Evolutionary conservation across 1,140 invertebrate genomes (phyloP).

Genomic region (Metopolophium dirhodum): DNA sequence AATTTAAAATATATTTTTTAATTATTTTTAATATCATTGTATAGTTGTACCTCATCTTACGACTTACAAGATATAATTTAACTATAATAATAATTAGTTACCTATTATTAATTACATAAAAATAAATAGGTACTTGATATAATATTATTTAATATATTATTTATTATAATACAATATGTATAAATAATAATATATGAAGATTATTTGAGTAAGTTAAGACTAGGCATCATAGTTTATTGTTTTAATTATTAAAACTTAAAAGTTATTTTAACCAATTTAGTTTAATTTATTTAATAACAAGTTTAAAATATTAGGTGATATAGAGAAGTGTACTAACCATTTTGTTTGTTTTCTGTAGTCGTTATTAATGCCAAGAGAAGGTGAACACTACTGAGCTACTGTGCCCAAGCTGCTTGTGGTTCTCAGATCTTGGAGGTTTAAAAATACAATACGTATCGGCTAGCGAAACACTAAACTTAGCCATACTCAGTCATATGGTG

Average conservation of each 20-base stretch:
- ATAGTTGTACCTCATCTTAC: not conserved
- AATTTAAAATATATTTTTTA: not conserved
- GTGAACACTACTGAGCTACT: conserved; percentile 46
- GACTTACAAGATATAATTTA: not conserved
- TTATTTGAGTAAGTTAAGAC: not conserved
- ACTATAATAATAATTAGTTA: not conserved
- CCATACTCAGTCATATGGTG: conserved; percentile 56
- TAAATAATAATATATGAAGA: not conserved
- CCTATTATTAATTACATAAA: too few relatives aligned
- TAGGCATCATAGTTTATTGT: not conserved
- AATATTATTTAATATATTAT: not conserved
- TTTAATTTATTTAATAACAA: not conserved
- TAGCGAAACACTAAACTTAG: conserved; percentile 54
- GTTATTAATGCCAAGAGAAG: conserved; percentile 26
- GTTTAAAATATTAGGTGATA: not conserved
- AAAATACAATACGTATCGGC: conserved; percentile 47
- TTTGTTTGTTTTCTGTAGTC: conserved; percentile 46
- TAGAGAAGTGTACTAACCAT: conserved; percentile 30
- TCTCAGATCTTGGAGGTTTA: conserved; percentile 5
- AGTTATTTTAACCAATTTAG: not conserved
- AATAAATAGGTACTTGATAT: not conserved
- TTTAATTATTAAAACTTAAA: not conserved
- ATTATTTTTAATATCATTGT: not conserved
- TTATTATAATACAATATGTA: not conserved
- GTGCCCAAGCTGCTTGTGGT: conserved; percentile 1